These are phyloP conservation scores for Leptopilina clavipes DNA, from an alignment of 1,140 invertebrate genomes.

Conservation along the genomic window DNA sequence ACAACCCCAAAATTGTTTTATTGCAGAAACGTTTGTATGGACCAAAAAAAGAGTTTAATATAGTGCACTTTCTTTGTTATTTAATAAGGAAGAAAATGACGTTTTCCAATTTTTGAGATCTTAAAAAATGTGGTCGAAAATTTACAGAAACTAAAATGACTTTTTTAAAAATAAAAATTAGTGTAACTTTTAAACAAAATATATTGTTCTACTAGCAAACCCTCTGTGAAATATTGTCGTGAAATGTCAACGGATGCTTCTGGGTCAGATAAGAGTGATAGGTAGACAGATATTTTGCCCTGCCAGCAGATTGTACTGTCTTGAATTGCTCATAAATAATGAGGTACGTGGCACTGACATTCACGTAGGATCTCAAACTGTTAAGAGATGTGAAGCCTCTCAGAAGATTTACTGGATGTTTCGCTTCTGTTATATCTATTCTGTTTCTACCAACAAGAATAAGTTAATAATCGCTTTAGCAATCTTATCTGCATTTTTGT, in stretches of 20 bases:
- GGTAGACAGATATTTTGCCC: slow-evolving; percentile 19
- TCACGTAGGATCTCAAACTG: slow-evolving; percentile 27
- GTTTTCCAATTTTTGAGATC: too few species aligned
- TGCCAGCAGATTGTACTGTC: slow-evolving; percentile 17
- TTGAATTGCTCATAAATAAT: slow-evolving; percentile 32
- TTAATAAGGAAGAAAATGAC: too few species aligned
- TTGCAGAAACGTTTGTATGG: too few species aligned
- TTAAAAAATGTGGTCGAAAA: too few species aligned
- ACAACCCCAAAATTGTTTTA: too few species aligned
- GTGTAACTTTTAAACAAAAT: too few species aligned
- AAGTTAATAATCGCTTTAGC: background rate
- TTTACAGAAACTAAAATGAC: too few species aligned
- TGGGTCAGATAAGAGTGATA: slow-evolving; percentile 18
- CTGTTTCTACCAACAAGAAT: background rate
- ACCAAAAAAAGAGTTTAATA: too few species aligned
- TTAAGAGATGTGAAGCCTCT: slow-evolving; percentile 28
- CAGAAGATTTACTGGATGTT: slow-evolving; percentile 29
- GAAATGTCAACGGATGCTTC: slow-evolving; percentile 30
- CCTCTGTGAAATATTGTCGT: background rate
- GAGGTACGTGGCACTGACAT: slow-evolving; percentile 15
- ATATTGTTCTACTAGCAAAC: background rate
- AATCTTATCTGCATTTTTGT: background rate
- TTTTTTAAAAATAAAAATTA: too few species aligned
- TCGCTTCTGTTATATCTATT: slow-evolving; percentile 18
- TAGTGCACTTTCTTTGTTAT: too few species aligned